Base-by-base conservation (phyloP, 2,797 vertebrate genomes). In the Decapterus maruadsi region DNA sequence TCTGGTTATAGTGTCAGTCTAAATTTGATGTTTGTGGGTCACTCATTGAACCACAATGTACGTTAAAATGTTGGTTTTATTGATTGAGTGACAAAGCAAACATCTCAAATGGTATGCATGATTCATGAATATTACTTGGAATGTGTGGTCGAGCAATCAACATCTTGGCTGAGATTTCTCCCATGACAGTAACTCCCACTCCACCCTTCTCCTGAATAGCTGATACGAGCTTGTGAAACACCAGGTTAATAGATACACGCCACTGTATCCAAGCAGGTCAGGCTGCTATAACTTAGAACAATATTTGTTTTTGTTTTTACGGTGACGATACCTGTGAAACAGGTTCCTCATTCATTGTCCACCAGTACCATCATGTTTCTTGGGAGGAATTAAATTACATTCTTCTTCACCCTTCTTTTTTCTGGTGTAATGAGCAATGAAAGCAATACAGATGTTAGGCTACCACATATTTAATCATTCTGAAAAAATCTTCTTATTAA, bases 201-300 rank as follows among this genome's bases (percentile, higher is more conserved):
- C 14, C 20, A 5, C 14, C 4, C 45, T 29, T 60, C 19, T 10
- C 3, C 0, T 0, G 17, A 34, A 8, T 3, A 36, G 20, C 26
- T 42, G n/a, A n/a, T 79, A 67, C 46, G 59, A 46, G n/a, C 51
- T 62, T 29, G 20, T 1, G 0, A 60, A 66, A 60, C 1, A 0
- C 3, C 43, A 29, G 8, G 8, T 22, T 3, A 36, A n/a, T 40
- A 0, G 45, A 40, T 63, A 12, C 5, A 20, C 10, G 16, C 65
- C 12, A 50, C 71, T 86, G 56, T 77, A 26, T 66, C 17, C 13
- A 17, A 79, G 20, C 53, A 40, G 51, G 45, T 80, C 45, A 8
- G 53, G 1, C 7, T 42, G 8, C 7, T 17, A 4, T n/a, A 31
- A 17, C 2, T 26, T 4, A 48, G 40, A 62, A 6, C 0, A n/a